Conservation (phyloP, 2,797 vertebrate species). For the Notolabrus celidotus region DNA sequence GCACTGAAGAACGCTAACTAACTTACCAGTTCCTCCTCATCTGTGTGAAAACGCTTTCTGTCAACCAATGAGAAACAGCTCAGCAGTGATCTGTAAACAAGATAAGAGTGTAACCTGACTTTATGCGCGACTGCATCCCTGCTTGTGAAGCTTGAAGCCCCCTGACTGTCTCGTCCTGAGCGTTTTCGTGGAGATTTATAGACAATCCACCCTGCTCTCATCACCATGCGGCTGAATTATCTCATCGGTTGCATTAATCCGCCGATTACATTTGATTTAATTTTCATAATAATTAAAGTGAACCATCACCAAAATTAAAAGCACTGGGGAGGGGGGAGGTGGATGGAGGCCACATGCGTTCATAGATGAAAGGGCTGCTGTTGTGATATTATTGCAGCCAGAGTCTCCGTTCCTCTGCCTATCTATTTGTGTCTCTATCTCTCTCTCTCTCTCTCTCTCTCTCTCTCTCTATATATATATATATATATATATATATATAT, state of each 20-base stretch:
- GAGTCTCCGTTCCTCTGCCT: conserved; percentile 20
- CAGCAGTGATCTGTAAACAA: conserved; percentile 42
- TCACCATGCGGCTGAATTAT: conserved; percentile 82
- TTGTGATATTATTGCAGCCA: conserved; percentile 69
- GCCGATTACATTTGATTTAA: conserved; percentile 86
- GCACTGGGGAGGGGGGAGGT: conserved; percentile 47
- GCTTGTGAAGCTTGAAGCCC: conserved; percentile 30
- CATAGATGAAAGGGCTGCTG: conserved; percentile 67
- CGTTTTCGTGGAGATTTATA: conserved; percentile 81
- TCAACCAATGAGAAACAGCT: not conserved
- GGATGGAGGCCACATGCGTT: conserved; percentile 39
- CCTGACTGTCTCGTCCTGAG: conserved; percentile 52
- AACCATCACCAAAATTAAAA: conserved; percentile 87
- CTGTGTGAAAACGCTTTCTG: conserved; percentile 5
- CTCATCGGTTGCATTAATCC: conserved; percentile 85
- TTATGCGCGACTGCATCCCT: conserved; percentile 33
- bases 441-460: not conserved
- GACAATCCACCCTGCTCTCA: conserved; percentile 77
- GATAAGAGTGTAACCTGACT: conserved; percentile 42
- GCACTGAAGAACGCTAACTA: too few relatives aligned
- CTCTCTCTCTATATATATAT: too few relatives aligned
- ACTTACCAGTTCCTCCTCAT: not conserved
- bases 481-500: too few relatives aligned
- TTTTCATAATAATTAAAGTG: conserved; percentile 88
- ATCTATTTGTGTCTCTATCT: conserved; percentile 50